These are phyloP conservation scores for Sparus aurata DNA, from an alignment of 2,797 vertebrate species.

Conservation along the genomic window DNA sequence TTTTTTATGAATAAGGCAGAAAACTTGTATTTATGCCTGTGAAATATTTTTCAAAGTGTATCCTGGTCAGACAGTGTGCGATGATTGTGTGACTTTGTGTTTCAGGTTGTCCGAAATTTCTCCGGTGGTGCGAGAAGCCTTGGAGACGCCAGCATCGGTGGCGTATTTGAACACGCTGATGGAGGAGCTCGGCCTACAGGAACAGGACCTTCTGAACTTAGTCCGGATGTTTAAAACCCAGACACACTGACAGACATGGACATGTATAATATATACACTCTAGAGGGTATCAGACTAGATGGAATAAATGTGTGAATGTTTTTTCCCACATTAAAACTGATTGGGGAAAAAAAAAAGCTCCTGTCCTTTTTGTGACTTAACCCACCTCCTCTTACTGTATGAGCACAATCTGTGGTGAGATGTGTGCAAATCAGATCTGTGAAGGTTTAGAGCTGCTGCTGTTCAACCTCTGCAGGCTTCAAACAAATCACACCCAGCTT, in stretches of 20 bases:
- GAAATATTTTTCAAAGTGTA: no score
- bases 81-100: slow-evolving; percentile 18
- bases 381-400: not conserved
- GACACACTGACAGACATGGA: slow-evolving; percentile 20
- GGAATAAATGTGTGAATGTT: not conserved
- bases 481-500: slow-evolving; percentile 82
- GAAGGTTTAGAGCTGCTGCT: slow-evolving; percentile 54
- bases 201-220: slow-evolving; percentile 77
- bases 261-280: not conserved
- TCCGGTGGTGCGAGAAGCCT: slow-evolving; percentile 69
- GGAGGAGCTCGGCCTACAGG: slow-evolving; percentile 75
- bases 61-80: not conserved
- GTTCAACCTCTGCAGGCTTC: slow-evolving; percentile 58
- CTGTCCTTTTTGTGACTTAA: not conserved
- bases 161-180: slow-evolving; percentile 78
- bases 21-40: no score
- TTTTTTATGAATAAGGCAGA: no score
- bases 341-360: not conserved
- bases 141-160: slow-evolving; percentile 66
- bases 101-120: slow-evolving; percentile 83
- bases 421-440: slow-evolving; percentile 78
- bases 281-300: slow-evolving; percentile 2
- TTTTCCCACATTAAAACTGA: slow-evolving; percentile 25
- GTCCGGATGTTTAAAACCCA: slow-evolving; percentile 72
- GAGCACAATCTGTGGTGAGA: slow-evolving; percentile 67